Evolutionary conservation across 2,113 vertebrate genomes (phyloP), one percentile per base, ranked within the genome.

Genomic region (Sminthopsis crassicaudata): DNA sequence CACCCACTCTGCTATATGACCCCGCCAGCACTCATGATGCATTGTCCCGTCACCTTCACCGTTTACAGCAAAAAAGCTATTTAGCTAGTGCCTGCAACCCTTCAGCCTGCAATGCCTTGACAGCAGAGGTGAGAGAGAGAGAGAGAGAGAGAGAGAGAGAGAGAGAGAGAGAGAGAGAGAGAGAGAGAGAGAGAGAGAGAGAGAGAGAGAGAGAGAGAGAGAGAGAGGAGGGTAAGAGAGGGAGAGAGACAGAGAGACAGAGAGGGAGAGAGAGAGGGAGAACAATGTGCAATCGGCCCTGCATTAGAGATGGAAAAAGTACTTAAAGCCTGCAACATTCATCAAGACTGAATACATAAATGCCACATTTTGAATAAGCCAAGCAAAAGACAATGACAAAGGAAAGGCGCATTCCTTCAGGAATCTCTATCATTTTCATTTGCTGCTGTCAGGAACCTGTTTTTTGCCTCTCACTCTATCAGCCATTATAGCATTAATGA

Each of bases 401-500:
- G 98, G 98, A 99, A 99, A 99, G 98, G 98, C 98, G 97, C 98
- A 95, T 98, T 98, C 98, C 99, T 99, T 99, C 98, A 98, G 98
- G 99, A 99, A 99, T 98, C 98, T 98, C 99, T 98, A 99, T 99
- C 98, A 98, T 99, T 99, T 99, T 99, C 99, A 99, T 99, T 99
- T 99, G 99, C 98, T 99, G 99, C 99, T 99, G 99, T 99, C 99
- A 99, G 98, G 98, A 99, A 99, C 99, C 99, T 99, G 98, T 99
- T 99, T 99, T 99, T 99, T 98, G 98, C 98, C 98, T 99, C 99
- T 99, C 98, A 99, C 98, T 99, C 99, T 99, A 99, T 99, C 99
- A 99, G 99, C 99, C 99, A 99, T 99, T 99, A 99, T 99, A 99
- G 99, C 99, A 99, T 99, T 99, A 99, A 99, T 99, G 99, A 99